Conservation (phyloP, 2,797 vertebrate genomes). For the Tarsius wallacei region DNA sequence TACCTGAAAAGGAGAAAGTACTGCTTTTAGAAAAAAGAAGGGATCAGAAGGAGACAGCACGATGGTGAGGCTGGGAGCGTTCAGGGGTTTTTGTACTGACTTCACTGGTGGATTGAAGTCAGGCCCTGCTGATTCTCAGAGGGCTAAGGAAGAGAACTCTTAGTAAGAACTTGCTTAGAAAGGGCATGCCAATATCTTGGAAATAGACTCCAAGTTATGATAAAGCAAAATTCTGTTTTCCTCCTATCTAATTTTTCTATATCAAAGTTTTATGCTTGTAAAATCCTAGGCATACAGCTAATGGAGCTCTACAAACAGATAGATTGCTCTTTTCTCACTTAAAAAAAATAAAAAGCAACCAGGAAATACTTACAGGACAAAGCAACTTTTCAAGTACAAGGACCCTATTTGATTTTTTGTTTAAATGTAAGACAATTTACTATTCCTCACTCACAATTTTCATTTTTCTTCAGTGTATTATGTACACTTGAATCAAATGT, state of each 20-base stretch:
- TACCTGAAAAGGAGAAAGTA: neutral
- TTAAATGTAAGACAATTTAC: slow-evolving; percentile 24
- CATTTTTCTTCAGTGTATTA: slow-evolving; percentile 42
- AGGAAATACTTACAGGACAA: slow-evolving; percentile 35
- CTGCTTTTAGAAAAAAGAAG: neutral
- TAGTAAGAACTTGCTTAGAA: neutral
- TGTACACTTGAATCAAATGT: neutral
- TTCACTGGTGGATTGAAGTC: neutral
- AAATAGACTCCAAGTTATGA: neutral
- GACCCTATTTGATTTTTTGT: slow-evolving; percentile 35
- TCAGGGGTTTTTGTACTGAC: neutral
- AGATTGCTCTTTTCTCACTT: slow-evolving; percentile 32
- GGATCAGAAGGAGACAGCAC: neutral
- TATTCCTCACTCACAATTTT: neutral
- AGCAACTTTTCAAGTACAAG: slow-evolving; percentile 72
- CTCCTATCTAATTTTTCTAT: neutral
- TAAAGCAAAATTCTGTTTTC: neutral
- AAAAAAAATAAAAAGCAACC: slow-evolving; percentile 19
- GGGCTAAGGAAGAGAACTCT: neutral
- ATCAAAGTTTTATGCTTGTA: neutral
- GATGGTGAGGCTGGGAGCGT: neutral
- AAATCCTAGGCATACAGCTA: neutral
- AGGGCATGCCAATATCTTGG: neutral
- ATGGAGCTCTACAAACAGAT: neutral
- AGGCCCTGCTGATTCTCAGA: neutral